These are phyloP conservation scores for Conus betulinus DNA, from an alignment of 1,140 invertebrate species.

Conservation along the genomic window DNA sequence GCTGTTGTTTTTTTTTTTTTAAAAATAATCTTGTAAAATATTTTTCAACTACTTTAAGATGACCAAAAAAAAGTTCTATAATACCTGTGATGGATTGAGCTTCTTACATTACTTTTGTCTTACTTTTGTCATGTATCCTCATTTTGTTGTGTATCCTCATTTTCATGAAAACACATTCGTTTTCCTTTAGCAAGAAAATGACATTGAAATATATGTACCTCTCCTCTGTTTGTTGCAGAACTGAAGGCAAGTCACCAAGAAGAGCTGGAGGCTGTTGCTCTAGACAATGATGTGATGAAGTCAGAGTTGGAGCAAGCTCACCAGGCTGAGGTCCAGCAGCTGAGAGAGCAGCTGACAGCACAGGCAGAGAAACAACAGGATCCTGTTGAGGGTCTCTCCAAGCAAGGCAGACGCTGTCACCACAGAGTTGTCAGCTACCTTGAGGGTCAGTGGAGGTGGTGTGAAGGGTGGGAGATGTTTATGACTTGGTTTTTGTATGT, in stretches of 20 bases:
- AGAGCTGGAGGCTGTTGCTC: slow-evolving; percentile 39
- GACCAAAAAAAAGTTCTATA: too few species aligned
- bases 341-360: slow-evolving; percentile 49
- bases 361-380: background rate
- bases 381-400: background rate
- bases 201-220: too few species aligned
- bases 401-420: background rate
- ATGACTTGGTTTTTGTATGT: background rate
- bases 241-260: slow-evolving; percentile 46
- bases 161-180: too few species aligned
- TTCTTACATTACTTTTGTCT: too few species aligned
- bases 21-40: too few species aligned
- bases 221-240: slow-evolving; percentile 26
- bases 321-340: slow-evolving; percentile 53
- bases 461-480: background rate
- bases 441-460: background rate
- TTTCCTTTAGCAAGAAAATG: too few species aligned
- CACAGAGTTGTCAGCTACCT: background rate
- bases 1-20: too few species aligned
- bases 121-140: too few species aligned
- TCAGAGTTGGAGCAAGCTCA: slow-evolving; percentile 55
- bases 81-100: too few species aligned
- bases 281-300: slow-evolving; percentile 44
- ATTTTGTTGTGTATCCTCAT: too few species aligned
- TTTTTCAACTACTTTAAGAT: too few species aligned